phyloP scores from a whole-genome alignment of 2,888 invertebrate genomes.

The Drosophila incognita region DNA sequence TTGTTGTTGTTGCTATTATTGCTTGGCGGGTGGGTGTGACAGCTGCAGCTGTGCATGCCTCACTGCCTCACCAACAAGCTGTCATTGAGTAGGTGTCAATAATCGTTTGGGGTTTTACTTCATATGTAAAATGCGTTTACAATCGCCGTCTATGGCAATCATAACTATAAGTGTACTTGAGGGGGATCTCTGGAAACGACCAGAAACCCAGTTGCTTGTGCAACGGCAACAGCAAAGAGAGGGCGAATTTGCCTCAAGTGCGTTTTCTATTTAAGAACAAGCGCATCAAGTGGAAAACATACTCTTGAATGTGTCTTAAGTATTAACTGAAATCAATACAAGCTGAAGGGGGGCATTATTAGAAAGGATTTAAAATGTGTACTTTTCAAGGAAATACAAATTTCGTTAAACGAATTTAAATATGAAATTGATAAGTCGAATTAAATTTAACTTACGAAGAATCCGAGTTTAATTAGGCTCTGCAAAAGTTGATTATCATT shows the following conservation, averaged over 20 bases:
- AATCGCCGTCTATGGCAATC: background rate
- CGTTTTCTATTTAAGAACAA: background rate
- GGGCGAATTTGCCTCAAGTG: background rate
- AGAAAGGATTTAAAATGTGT: background rate
- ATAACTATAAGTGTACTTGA: background rate
- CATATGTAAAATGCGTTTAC: slow-evolving; percentile 13
- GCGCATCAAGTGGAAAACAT: background rate
- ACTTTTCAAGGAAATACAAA: background rate
- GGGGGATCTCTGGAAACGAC: background rate
- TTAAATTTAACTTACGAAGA: background rate
- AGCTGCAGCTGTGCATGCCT: slow-evolving; percentile 27
- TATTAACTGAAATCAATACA: background rate
- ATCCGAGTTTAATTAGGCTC: background rate
- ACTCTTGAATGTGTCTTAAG: background rate
- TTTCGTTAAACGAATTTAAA: background rate
- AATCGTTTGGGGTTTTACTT: slow-evolving; percentile 37
- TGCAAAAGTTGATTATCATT: background rate
- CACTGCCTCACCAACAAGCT: slow-evolving; percentile 20
- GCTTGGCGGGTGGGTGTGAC: slow-evolving; percentile 27
- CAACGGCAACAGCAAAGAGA: background rate
- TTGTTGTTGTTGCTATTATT: slow-evolving; percentile 20
- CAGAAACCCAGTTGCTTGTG: background rate
- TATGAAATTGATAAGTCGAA: background rate
- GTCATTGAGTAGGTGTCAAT: slow-evolving; percentile 74
- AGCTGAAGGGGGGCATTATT: background rate